phyloP scores from a whole-genome alignment of 2,888 invertebrate genomes.

The Lochmaea crataegi region DNA sequence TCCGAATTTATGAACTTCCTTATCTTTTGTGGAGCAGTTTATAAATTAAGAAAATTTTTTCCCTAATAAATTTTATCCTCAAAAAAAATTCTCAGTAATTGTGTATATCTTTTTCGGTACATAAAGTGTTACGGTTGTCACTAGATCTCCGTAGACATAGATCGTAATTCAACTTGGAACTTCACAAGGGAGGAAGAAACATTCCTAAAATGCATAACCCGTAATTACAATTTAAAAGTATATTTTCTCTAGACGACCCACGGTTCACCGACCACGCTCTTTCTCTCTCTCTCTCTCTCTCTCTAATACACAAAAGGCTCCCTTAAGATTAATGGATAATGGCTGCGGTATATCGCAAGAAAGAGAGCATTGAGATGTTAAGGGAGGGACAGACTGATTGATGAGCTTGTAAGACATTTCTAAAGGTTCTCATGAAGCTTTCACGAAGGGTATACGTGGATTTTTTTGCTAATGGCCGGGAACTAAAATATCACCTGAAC shows the following conservation, averaged over 20 bases:
- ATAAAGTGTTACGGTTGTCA: conserved; percentile 6
- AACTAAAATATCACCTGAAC: conserved; percentile 39
- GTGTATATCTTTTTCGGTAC: background rate
- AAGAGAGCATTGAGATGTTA: conserved; percentile 56
- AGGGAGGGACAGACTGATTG: conserved; percentile 51
- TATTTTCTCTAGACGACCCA: conserved; percentile 48
- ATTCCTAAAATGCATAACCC: conserved; percentile 42
- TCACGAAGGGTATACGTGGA: conserved; percentile 44
- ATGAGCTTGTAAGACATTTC: conserved; percentile 46
- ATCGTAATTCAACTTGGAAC: conserved; percentile 1
- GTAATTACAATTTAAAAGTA: conserved; percentile 58
- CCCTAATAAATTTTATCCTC: background rate
- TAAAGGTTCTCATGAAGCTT: conserved; percentile 47
- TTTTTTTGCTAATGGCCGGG: conserved; percentile 45
- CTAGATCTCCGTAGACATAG: background rate
- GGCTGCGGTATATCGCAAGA: conserved; percentile 56
- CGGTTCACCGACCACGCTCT: conserved; percentile 54
- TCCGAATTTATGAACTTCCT: too few species aligned
- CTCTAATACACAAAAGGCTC: conserved; percentile 47
- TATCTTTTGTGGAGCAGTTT: too few species aligned
- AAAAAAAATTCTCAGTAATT: background rate
- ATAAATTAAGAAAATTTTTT: too few species aligned
- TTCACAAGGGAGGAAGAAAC: conserved; percentile 23
- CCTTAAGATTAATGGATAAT: conserved; percentile 56
- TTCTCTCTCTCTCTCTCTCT: conserved; percentile 42